Percentiles rank a stretch among this genome's conserved stretches.
Conservation (phyloP, 2,888 invertebrate species). For the Torymus aiolomorphi region DNA sequence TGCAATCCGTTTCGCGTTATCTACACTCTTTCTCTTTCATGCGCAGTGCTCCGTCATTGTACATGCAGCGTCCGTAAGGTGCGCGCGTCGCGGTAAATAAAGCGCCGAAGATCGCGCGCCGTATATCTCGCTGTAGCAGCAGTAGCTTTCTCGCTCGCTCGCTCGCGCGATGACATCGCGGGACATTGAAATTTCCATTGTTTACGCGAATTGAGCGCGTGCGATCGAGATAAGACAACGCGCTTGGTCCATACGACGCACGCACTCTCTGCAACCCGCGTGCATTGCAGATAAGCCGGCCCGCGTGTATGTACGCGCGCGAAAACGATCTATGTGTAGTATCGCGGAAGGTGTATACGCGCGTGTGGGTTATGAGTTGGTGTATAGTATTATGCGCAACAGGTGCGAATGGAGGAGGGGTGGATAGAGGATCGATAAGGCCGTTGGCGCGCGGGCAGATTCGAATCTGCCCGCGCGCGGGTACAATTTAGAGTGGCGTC, state of each 20-base stretch:
- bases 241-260: background rate
- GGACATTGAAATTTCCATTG: slow-evolving; percentile 50
- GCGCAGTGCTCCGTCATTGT: no score
- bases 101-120: no score
- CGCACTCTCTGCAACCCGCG: background rate
- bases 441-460: no score
- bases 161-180: slow-evolving; percentile 20
- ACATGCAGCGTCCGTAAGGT: no score
- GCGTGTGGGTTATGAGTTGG: slow-evolving; percentile 9
- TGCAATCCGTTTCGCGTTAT: no score
- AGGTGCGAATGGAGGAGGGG: background rate
- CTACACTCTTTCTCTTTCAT: no score
- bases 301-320: background rate
- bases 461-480: slow-evolving; percentile 20
- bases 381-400: slow-evolving; percentile 31
- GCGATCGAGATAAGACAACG: no score
- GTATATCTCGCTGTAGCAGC: no score
- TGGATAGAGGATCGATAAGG: slow-evolving; percentile 20
- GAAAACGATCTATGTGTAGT: no score
- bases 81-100: no score
- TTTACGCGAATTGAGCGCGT: slow-evolving; percentile 17
- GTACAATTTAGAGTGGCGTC: slow-evolving; percentile 24
- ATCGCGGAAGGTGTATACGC: background rate
- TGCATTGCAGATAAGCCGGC: background rate
- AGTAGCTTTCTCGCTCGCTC: no score